Base-by-base conservation (phyloP, 2,888 invertebrate species). In the Cephalotes varians region DNA sequence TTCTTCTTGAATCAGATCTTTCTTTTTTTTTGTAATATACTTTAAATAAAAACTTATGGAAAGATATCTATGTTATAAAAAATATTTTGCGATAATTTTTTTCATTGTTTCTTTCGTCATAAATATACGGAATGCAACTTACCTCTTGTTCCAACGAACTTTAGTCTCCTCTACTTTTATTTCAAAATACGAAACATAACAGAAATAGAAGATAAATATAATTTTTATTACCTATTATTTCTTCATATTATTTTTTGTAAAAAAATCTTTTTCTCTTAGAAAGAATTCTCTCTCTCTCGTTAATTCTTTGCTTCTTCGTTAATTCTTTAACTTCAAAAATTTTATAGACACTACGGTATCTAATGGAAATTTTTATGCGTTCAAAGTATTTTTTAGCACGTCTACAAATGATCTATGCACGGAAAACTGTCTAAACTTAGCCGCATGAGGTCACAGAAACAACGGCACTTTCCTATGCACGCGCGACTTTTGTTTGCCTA, bases 361-460 rank as follows among this genome's bases (percentile, higher is more conserved):
- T 72, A 25, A 34, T 5, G 18, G 7, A 49, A 37, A 49, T 56
- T 62, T 44, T 12, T 9, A 9, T 51, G 7, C 10, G 10, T 56
- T 40, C 6, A 31, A 31, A n/a, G 1, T 2, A 74, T 65, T 51
- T 76, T 65, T 64, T 49, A n/a, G 2, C 37, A 6, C 25, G 2
- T 37, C n/a, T n/a, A 47, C 0, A 51, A 5, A 73, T n/a, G 31
- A 2, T 72, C 6, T 28, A n/a, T 34, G 37, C 34, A 51, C 4
- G 34, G 28, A 65, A 64, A 76, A 76, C 25, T 64, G 12, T 54
- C 65, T 54, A 76, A 76, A 76, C n/a, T 76, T 65, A 65, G 51
- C 47, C 25, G 47, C 72, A 4, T 60, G 40, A 44, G 9, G 40
- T 7, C 6, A 74, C 65, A 28, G 37, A 54, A 76, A 65, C 76